These are phyloP conservation scores for Macrobrachium rosenbergii DNA, from an alignment of 1,140 invertebrate species.

Conservation along the genomic window DNA sequence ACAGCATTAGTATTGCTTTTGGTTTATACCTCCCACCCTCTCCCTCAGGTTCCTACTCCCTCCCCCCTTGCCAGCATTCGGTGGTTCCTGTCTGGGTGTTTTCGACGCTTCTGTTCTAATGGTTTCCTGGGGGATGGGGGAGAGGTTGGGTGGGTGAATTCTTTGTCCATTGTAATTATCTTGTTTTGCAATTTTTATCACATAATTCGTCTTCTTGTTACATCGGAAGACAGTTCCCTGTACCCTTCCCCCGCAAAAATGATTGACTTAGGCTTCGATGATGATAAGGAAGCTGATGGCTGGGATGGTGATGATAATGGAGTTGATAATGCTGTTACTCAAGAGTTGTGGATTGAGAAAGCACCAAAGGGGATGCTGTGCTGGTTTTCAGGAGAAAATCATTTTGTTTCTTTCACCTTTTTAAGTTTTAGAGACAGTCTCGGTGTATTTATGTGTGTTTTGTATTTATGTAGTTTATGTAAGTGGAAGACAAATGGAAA, in stretches of 20 bases:
- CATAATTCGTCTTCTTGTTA: constrained; percentile 53
- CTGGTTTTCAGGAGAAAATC: too few relatives aligned
- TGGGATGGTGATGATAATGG: constrained; percentile 6
- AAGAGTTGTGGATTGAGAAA: too few relatives aligned
- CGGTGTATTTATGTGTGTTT: too few relatives aligned
- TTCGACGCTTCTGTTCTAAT: neutral
- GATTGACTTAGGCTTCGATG: constrained; percentile 47
- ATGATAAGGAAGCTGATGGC: constrained; percentile 11
- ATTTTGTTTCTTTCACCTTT: too few relatives aligned
- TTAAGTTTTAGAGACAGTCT: too few relatives aligned
- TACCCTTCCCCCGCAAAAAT: neutral
- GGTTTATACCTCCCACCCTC: neutral
- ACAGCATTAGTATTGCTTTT: neutral
- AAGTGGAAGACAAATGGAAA: too few relatives aligned
- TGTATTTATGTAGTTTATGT: too few relatives aligned
- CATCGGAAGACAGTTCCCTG: constrained; percentile 34
- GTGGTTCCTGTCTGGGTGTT: constrained; percentile 12
- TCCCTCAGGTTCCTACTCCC: constrained; percentile 10
- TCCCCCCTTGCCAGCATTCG: neutral
- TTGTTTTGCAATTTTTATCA: constrained; percentile 61
- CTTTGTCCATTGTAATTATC: constrained; percentile 60
- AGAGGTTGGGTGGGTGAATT: too few relatives aligned
- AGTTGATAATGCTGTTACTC: too few relatives aligned
- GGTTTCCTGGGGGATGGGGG: constrained; percentile 7
- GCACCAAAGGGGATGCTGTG: too few relatives aligned